Percentiles rank a stretch among this genome's conserved stretches.
phyloP scores from a whole-genome alignment of 2,797 vertebrate genomes.

The Brotula barbata region DNA sequence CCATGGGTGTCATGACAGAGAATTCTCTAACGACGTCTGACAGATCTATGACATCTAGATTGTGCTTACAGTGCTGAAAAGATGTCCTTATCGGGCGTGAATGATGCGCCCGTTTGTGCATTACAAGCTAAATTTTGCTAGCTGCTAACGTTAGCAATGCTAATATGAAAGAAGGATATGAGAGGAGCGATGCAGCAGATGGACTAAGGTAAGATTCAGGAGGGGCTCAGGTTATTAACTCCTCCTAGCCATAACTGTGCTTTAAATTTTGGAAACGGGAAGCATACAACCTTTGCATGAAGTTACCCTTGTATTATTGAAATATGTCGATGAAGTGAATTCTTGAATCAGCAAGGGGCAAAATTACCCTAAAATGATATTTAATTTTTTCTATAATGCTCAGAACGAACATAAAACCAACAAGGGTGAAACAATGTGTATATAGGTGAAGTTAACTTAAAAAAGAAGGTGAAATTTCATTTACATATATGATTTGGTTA shows the following conservation, averaged over 20 bases:
- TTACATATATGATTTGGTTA: too few relatives aligned
- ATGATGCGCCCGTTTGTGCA: conserved; percentile 20
- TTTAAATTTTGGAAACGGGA: not conserved
- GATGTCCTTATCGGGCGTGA: conserved; percentile 33
- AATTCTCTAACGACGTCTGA: not conserved
- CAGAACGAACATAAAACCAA: too few relatives aligned
- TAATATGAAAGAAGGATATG: not conserved
- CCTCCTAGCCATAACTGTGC: not conserved
- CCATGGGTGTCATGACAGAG: not conserved
- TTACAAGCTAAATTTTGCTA: conserved; percentile 56
- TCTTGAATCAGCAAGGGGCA: not conserved
- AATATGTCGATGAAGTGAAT: not conserved
- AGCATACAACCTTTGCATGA: not conserved
- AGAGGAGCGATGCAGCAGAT: conserved; percentile 26
- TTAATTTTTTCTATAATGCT: too few relatives aligned
- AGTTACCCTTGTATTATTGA: not conserved
- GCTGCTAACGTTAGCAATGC: conserved; percentile 41
- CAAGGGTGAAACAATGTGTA: too few relatives aligned
- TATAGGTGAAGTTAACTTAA: too few relatives aligned
- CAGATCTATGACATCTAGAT: not conserved
- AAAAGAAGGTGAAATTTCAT: too few relatives aligned
- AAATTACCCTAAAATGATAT: not conserved
- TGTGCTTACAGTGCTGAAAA: not conserved
- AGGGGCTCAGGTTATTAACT: not conserved
- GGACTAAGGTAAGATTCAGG: conserved; percentile 34